Evolutionary conservation across 2,113 vertebrate genomes (phyloP), one percentile per base, ranked within the genome.

Genomic region (Telmatochromis sp.): DNA sequence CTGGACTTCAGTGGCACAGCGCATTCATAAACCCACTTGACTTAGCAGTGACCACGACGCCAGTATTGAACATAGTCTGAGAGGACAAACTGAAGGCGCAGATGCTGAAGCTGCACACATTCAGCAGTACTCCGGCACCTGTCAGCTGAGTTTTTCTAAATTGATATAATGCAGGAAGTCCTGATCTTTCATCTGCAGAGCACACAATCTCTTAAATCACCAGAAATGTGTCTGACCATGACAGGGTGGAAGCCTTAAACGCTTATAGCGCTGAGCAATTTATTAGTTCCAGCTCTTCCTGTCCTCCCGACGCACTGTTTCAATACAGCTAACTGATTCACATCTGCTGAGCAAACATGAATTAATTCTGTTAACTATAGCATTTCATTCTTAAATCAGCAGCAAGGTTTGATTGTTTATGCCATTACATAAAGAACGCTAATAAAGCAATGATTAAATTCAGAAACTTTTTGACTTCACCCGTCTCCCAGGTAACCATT

Each of bases 221-320:
- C 8, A 80, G 37, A 58, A 42, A 81, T 15, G 50, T 58, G 53
- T 51, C 6, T 54, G 71, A 87, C 84, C 47, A 33, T 50, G 17
- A 17, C 45, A 81, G 78, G 81, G 80, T 86, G 37, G 21, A 73
- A 73, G 58, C 63, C 71, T 55, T 40, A 54, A 79, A 87, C 31
- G 33, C 75, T 83, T 65, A 60, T 55, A 87, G 84, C 84, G 75
- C 79, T 90, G 82, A 93, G 89, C 60, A 47, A 35, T 89, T 88
- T 81, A 91, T 87, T 93, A 84, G 84, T 87, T 88, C 86, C 88
- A 90, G 87, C 11, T 9, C 81, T 92, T 92, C 86, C 68, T 79
- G 82, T 82, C 82, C 63, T 80, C 33, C 81, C 53, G 42, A 65
- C 15, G 21, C 84, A 79, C 78, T 89, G 90, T 79, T 85, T 87